Evolutionary conservation across 2,797 vertebrate genomes (phyloP).

Genomic region (Sebastiscus tertius): DNA sequence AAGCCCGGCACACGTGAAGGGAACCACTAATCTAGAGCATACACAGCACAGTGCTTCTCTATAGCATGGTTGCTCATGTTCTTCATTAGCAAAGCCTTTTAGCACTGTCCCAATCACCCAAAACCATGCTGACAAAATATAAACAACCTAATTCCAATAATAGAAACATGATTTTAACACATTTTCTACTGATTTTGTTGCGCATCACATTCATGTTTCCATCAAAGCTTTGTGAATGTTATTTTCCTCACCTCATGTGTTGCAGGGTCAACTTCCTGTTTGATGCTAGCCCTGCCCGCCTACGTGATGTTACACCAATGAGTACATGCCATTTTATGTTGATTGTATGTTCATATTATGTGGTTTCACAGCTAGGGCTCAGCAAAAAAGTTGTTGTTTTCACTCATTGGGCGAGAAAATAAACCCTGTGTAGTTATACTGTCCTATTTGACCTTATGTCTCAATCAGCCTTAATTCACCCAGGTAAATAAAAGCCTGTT

Average conservation of each 20-base stretch:
- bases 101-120: background rate
- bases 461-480: background rate
- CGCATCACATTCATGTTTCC: too few relatives aligned
- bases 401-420: background rate
- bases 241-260: background rate
- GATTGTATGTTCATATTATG: background rate
- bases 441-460: background rate
- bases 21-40: background rate
- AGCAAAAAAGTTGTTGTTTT: background rate
- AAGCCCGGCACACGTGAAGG: background rate
- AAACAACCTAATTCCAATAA: background rate
- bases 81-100: background rate
- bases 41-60: background rate
- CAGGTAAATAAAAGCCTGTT: background rate
- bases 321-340: background rate
- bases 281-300: too few relatives aligned
- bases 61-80: background rate
- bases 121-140: background rate
- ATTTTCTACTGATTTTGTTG: too few relatives aligned
- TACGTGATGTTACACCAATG: background rate
- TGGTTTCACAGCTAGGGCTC: background rate
- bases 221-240: background rate
- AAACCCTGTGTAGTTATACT: background rate
- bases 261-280: background rate
- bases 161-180: too few relatives aligned